Conservation (phyloP, 2,888 invertebrate species). For the Drosophila kokeensis region DNA sequence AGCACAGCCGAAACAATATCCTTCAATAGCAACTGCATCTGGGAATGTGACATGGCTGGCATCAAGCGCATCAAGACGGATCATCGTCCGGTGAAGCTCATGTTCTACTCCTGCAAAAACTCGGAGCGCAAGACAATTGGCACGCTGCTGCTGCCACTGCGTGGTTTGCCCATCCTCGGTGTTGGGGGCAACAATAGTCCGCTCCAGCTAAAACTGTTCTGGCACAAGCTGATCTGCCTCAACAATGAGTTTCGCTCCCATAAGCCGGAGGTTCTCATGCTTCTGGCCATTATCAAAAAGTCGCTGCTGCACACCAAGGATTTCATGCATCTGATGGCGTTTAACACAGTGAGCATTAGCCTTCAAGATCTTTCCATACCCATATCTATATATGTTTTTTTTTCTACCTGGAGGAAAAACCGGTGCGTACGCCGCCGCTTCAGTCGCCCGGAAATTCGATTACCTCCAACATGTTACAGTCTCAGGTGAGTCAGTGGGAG, state of each 20-base stretch:
- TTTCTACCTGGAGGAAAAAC: conserved; percentile 48
- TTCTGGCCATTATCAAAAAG: conserved; percentile 87
- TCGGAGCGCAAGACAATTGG: conserved; percentile 87
- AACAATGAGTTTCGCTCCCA: conserved; percentile 87
- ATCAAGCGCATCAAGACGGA: conserved; percentile 90
- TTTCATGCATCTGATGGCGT: conserved; percentile 68
- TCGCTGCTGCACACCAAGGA: conserved; percentile 69
- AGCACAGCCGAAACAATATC: conserved; percentile 86
- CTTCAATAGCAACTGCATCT: conserved; percentile 91
- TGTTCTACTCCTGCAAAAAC: conserved; percentile 86
- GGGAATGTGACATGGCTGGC: conserved; percentile 91
- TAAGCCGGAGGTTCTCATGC: conserved; percentile 88
- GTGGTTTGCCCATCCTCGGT: conserved; percentile 89
- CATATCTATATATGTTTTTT: not conserved
- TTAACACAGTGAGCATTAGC: conserved; percentile 50
- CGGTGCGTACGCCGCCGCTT: conserved; percentile 41
- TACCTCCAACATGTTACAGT: conserved; percentile 81
- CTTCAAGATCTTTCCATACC: not conserved
- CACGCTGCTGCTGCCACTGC: conserved; percentile 89
- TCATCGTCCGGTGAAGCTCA: conserved; percentile 90
- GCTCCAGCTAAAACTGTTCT: conserved; percentile 86
- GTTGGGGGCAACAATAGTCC: conserved; percentile 84
- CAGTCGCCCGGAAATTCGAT: conserved; percentile 67
- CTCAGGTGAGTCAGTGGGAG: conserved; percentile 54
- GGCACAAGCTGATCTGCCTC: conserved; percentile 88